phyloP scores from a whole-genome alignment of 2,888 invertebrate genomes.

The Oligia strigilis region DNA sequence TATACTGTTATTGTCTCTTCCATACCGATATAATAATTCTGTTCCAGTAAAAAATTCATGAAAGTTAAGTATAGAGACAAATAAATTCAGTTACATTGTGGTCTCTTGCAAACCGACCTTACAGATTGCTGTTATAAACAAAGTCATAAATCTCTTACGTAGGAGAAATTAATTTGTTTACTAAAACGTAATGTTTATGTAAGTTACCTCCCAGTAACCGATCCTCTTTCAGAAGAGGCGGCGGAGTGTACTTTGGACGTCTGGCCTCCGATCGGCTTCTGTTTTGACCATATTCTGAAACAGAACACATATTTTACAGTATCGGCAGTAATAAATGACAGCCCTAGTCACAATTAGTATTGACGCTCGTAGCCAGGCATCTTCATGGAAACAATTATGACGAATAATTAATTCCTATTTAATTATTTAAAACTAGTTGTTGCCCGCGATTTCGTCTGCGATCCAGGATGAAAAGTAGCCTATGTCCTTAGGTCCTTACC shows the following conservation, averaged over 20 bases:
- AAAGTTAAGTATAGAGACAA: background rate
- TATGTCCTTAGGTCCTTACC: background rate
- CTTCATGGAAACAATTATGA: background rate
- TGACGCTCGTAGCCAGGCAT: background rate
- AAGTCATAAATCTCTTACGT: background rate
- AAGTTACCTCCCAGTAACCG: slow-evolving; percentile 73
- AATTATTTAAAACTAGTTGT: background rate
- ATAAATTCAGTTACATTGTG: background rate
- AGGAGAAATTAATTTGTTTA: background rate
- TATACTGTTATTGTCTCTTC: background rate
- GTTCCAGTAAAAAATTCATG: background rate
- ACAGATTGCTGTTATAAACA: background rate
- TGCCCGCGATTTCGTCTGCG: background rate
- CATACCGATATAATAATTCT: background rate
- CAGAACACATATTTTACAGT: slow-evolving; percentile 1
- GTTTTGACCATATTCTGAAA: slow-evolving; percentile 86
- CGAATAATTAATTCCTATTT: background rate
- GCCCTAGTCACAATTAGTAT: background rate
- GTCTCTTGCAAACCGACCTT: background rate
- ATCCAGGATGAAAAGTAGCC: background rate
- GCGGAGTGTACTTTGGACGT: slow-evolving; percentile 72
- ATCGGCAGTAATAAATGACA: background rate
- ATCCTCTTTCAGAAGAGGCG: slow-evolving; percentile 75
- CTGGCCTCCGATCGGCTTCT: slow-evolving; percentile 73
- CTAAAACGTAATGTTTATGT: background rate